Percentiles rank a stretch among this genome's conserved stretches.
phyloP scores from a whole-genome alignment of 2,888 invertebrate species.

The Leptodirus hochenwartii region DNA sequence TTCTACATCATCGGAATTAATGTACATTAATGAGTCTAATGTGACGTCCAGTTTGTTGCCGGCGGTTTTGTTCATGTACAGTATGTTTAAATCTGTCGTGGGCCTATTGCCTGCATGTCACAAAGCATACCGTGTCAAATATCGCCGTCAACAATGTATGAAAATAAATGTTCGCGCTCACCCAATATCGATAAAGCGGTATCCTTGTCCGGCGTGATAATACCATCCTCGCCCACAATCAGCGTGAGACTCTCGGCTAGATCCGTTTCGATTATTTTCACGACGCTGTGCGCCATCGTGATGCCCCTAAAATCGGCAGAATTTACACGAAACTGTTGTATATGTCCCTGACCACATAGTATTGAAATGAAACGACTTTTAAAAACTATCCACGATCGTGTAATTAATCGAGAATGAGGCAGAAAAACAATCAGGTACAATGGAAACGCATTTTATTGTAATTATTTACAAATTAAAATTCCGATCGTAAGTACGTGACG shows the following conservation, averaged over 20 bases:
- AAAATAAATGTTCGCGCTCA: constrained; percentile 27
- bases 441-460: too few relatives aligned
- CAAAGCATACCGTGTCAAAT: neutral
- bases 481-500: too few relatives aligned
- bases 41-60: constrained; percentile 24
- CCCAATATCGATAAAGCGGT: constrained; percentile 63
- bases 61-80: constrained; percentile 21
- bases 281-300: constrained; percentile 26
- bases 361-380: too few relatives aligned
- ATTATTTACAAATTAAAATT: too few relatives aligned
- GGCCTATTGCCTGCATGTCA: constrained; percentile 8
- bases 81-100: constrained; percentile 11
- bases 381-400: too few relatives aligned
- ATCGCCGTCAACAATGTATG: neutral
- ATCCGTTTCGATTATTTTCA: constrained; percentile 25
- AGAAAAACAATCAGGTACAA: too few relatives aligned
- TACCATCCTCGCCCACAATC: constrained; percentile 74
- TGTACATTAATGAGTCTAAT: constrained; percentile 28
- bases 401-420: too few relatives aligned
- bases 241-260: constrained; percentile 57
- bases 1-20: constrained; percentile 16
- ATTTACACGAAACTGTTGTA: too few relatives aligned
- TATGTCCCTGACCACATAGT: too few relatives aligned
- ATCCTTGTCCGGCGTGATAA: constrained; percentile 62
- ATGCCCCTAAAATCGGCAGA: too few relatives aligned